A percentile compares a stretch with the other conserved stretches of the same genome.
phyloP scores from a whole-genome alignment of 2,888 invertebrate species.

The Scaptomyza flava region DNA sequence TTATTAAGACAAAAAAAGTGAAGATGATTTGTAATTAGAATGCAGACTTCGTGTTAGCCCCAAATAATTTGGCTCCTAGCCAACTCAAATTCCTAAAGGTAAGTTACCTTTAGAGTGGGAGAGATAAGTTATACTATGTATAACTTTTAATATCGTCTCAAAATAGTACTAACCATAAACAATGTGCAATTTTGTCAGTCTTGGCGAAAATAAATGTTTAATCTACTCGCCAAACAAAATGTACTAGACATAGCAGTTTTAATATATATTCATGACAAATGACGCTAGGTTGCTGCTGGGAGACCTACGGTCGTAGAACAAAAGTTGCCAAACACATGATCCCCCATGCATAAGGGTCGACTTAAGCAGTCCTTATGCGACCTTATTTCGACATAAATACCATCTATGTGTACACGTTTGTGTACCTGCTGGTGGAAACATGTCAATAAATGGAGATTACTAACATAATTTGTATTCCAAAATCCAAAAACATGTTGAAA shows the following conservation, averaged over 20 bases:
- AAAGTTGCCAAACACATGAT: constrained; percentile 60
- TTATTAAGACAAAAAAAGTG: background rate
- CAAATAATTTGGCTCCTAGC: background rate
- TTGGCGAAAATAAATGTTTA: constrained; percentile 4
- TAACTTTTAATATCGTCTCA: background rate
- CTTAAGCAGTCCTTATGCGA: constrained; percentile 47
- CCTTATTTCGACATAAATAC: constrained; percentile 32
- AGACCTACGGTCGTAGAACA: constrained; percentile 53
- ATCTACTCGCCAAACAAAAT: constrained; percentile 18
- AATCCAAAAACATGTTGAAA: constrained; percentile 76
- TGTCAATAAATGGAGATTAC: constrained; percentile 80
- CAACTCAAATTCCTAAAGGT: background rate
- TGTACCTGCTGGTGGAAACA: constrained; percentile 48
- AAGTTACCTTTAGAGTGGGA: background rate
- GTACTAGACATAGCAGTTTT: constrained; percentile 64
- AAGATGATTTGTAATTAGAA: background rate
- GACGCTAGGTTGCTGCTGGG: constrained; percentile 52
- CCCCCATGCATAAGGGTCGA: constrained; percentile 71
- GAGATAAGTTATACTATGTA: too few relatives aligned
- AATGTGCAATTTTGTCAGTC: constrained; percentile 34
- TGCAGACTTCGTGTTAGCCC: background rate
- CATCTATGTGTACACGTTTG: background rate
- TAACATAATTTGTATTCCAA: constrained; percentile 78
- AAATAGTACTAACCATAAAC: constrained; percentile 20
- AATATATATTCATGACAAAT: constrained; percentile 75